Percentiles rank a stretch among this genome's conserved stretches.
These are phyloP conservation scores for Gasterosteus aculeatus DNA, from an alignment of 2,113 vertebrate genomes.

Conservation along the genomic window DNA sequence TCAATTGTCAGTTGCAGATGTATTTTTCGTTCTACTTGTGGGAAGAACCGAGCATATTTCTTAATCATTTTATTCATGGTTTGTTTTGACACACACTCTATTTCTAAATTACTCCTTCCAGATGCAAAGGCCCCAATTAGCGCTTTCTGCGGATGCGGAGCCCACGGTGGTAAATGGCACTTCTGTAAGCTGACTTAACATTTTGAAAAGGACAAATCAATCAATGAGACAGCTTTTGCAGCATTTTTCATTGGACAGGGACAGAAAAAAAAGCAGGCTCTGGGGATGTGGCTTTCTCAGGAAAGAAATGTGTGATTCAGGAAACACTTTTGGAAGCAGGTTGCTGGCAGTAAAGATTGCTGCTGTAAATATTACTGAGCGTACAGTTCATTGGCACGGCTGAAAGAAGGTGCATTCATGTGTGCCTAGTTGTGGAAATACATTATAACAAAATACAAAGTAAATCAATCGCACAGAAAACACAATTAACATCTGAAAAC, in stretches of 20 bases:
- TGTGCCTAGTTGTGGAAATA: background rate
- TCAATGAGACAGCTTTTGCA: slow-evolving; percentile 30
- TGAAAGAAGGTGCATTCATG: background rate
- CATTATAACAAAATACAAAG: background rate
- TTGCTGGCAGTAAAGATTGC: background rate
- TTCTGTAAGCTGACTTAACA: slow-evolving; percentile 39
- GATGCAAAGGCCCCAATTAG: slow-evolving; percentile 31
- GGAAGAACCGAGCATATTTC: slow-evolving; percentile 15
- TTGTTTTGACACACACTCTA: slow-evolving; percentile 37
- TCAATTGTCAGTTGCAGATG: slow-evolving; percentile 41
- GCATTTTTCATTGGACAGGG: slow-evolving; percentile 38
- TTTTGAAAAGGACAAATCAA: slow-evolving; percentile 41
- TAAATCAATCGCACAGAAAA: slow-evolving; percentile 6
- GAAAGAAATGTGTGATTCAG: slow-evolving; percentile 8
- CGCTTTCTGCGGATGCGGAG: background rate
- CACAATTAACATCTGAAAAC: background rate
- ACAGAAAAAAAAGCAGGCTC: slow-evolving; percentile 18
- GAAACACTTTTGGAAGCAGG: background rate
- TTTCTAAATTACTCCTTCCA: slow-evolving; percentile 42
- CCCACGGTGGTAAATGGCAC: slow-evolving; percentile 25
- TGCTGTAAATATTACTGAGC: slow-evolving; percentile 16
- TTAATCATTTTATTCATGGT: slow-evolving; percentile 27
- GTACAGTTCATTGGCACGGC: background rate
- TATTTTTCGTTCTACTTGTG: slow-evolving; percentile 23
- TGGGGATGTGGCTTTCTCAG: slow-evolving; percentile 1